These are phyloP conservation scores for Xiphophorus hellerii DNA, from an alignment of 2,113 vertebrate species.

Conservation along the genomic window DNA sequence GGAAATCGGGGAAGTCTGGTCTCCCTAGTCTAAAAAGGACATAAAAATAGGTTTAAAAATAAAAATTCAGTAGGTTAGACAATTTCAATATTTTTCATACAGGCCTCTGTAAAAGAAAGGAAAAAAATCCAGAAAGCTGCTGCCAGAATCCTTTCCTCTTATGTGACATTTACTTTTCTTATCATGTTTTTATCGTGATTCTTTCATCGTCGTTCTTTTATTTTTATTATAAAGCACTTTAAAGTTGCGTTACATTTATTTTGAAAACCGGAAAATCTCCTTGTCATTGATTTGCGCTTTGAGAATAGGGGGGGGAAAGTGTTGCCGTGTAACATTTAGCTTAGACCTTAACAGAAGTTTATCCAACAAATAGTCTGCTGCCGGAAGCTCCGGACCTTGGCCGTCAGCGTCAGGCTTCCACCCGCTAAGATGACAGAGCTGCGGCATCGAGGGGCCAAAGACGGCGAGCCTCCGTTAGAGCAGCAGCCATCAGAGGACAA, in stretches of 20 bases:
- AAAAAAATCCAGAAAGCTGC: too few relatives aligned
- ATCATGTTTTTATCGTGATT: neutral
- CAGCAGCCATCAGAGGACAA: constrained; percentile 78
- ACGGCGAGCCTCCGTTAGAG: constrained; percentile 61
- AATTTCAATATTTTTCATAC: too few relatives aligned
- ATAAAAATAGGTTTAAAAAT: too few relatives aligned
- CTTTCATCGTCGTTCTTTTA: neutral
- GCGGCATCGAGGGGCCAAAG: constrained; percentile 74
- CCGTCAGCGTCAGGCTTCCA: constrained; percentile 15
- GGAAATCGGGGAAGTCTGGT: too few relatives aligned
- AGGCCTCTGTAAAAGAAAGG: too few relatives aligned
- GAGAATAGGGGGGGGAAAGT: constrained; percentile 21
- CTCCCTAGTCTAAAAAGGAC: too few relatives aligned
- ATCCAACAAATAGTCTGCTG: neutral
- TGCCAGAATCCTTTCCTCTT: neutral
- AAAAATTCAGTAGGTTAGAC: too few relatives aligned
- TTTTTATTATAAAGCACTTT: neutral
- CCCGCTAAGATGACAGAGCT: constrained; percentile 76
- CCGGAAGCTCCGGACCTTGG: constrained; percentile 34
- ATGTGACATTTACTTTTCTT: neutral
- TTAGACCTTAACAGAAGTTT: neutral
- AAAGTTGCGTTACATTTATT: constrained; percentile 29
- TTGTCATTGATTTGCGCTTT: neutral
- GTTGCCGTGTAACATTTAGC: constrained; percentile 25
- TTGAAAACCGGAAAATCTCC: constrained; percentile 56